Conservation (phyloP, 1,140 invertebrate species). For the Scaptomyza pallida region DNA sequence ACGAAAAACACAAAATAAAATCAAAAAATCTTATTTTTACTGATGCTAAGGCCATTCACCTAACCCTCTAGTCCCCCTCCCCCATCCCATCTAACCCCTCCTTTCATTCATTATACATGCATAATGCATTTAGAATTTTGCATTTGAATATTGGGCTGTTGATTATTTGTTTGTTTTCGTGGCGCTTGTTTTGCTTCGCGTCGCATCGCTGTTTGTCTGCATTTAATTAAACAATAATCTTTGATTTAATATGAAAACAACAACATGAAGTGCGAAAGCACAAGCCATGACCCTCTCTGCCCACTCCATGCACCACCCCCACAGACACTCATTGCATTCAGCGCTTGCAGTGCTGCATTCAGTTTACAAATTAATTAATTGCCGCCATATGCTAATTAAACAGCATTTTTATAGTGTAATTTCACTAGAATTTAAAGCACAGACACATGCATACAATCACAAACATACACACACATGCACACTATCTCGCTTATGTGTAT, state of each 20-base stretch:
- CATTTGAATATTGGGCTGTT: slow-evolving; percentile 11
- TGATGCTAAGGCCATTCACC: not conserved
- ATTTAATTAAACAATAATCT: slow-evolving; percentile 73
- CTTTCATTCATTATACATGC: no score
- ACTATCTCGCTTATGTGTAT: not conserved
- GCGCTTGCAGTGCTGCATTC: slow-evolving; percentile 24
- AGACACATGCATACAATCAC: slow-evolving; percentile 3
- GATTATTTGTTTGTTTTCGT: not conserved
- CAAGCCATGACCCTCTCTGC: not conserved
- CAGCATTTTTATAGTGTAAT: slow-evolving; percentile 60
- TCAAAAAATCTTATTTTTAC: no score
- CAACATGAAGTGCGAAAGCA: slow-evolving; percentile 22
- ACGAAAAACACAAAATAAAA: no score
- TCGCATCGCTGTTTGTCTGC: slow-evolving; percentile 21
- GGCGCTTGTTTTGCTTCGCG: not conserved
- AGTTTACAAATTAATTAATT: slow-evolving; percentile 74
- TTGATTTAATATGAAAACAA: slow-evolving; percentile 71
- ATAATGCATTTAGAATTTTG: slow-evolving; percentile 6
- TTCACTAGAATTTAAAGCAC: slow-evolving; percentile 34
- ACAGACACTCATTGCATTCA: not conserved
- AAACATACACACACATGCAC: not conserved
- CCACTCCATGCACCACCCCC: not conserved
- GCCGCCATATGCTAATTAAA: slow-evolving; percentile 76
- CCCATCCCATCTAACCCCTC: no score
- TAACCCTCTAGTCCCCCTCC: no score